Conservation (phyloP, 1,140 invertebrate genomes). For the Phthorimaea operculella region DNA sequence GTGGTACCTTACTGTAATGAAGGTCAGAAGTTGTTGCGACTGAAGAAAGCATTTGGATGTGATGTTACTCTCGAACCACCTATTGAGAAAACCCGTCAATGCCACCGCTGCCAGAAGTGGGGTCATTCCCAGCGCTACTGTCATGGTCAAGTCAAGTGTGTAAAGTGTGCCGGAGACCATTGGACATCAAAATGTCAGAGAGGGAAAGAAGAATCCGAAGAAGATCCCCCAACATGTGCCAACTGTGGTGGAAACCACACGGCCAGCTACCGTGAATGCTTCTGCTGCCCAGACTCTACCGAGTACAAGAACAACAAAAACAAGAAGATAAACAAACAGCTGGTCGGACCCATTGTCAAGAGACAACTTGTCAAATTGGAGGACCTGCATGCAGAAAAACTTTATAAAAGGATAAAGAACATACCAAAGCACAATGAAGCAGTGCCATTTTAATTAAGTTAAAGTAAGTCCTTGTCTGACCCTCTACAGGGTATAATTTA, state of each 20-base stretch:
- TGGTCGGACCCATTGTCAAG: not conserved
- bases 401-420: conserved; percentile 16
- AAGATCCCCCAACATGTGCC: conserved; percentile 38
- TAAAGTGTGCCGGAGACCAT: conserved; percentile 42
- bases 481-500: too few species aligned
- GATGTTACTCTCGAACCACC: conserved; percentile 32
- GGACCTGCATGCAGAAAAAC: conserved; percentile 14
- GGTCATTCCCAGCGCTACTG: conserved; percentile 46
- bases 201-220: conserved; percentile 20
- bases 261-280: conserved; percentile 37
- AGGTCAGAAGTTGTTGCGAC: conserved; percentile 27
- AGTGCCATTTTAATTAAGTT: not conserved
- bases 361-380: conserved; percentile 15
- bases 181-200: conserved; percentile 29
- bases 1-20: conserved; percentile 29
- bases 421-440: not conserved
- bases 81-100: conserved; percentile 26
- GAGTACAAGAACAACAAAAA: conserved; percentile 8
- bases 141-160: conserved; percentile 34
- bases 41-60: conserved; percentile 27
- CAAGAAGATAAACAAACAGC: not conserved
- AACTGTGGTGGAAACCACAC: conserved; percentile 43
- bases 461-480: too few species aligned
- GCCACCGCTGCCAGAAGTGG: conserved; percentile 43
- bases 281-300: conserved; percentile 25